Evolutionary conservation across 1,140 invertebrate species (phyloP), one percentile per base, ranked within the genome.

Genomic region (Heterodera schachtii): DNA sequence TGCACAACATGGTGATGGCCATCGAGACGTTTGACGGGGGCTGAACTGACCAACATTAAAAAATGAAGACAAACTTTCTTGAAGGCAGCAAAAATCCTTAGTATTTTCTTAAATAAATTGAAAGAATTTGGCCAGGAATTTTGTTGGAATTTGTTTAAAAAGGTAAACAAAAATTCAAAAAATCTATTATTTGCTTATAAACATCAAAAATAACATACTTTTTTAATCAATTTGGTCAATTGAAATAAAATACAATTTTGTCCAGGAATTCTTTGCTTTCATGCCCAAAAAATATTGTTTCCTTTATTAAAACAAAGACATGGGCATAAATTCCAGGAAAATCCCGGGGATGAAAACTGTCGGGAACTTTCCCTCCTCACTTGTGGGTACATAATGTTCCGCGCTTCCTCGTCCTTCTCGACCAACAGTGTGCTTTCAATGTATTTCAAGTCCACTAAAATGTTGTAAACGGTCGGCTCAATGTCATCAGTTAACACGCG

Each of bases 401-500:
- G 82, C 2, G 87, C 87, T 31, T 86, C 84, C 9, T 75, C 67
- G 47, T 88, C 88, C 2, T 31, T 52, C 70, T 88, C 83, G 9
- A 88, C 60, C 16, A 88, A 66, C n/a, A 89, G 52, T 31, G 82
- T 71, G n/a, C 66, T 71, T 43, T 83, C 84, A 11, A 84, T 60
- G 41, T 46, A 47, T 73, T 75, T 43, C 60, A 82, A 16, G 47
- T 85, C 74, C 3, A 82, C 57, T 6, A 82, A 64, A 47, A 82
- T 78, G 67, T 89, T 89, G 49, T 82, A 73, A n/a, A 86, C 64
- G 16, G 84, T 87, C 16, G 80, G 73, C 46, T 87, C 77, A 13
- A 71, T 60, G 44, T 87, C 73, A 3, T 80, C 66, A n/a, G 31
- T 41, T 47, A 89, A 21, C 11, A 80, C 60, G 41, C 85, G 71